Conservation (phyloP, 2,113 vertebrate genomes). For the Entomyzon cyanotis region DNA sequence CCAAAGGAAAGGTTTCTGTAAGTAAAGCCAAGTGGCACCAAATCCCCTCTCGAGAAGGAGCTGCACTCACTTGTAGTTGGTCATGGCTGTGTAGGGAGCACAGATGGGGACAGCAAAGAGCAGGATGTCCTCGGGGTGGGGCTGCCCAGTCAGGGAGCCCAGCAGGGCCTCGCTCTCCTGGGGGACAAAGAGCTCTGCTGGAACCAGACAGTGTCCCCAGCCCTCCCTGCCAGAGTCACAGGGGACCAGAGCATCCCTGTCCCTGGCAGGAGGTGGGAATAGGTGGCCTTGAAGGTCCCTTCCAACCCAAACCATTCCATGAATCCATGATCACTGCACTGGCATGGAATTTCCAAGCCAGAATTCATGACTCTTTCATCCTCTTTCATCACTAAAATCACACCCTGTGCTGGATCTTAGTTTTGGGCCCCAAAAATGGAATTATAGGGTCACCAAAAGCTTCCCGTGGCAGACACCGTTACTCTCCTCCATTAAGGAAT, state of each 20-base stretch:
- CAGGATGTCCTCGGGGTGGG: constrained; percentile 88
- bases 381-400: fast-evolving
- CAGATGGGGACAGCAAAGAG: constrained; percentile 92
- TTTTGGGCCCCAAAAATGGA: fast-evolving
- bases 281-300: background rate
- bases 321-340: background rate
- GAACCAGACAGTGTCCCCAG: background rate
- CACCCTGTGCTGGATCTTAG: fast-evolving
- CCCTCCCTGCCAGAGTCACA: fast-evolving
- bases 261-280: background rate
- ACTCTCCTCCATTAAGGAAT: background rate
- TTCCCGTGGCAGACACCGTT: background rate
- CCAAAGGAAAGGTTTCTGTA: background rate
- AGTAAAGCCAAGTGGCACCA: fast-evolving
- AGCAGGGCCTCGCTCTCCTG: constrained; percentile 86
- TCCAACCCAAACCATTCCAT: background rate
- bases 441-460: background rate
- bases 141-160: constrained; percentile 90
- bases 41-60: fast-evolving
- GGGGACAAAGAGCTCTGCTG: background rate
- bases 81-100: constrained; percentile 90
- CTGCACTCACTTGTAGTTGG: constrained; percentile 87
- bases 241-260: background rate
- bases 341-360: background rate
- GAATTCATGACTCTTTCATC: fast-evolving